Base-by-base conservation (phyloP, 2,888 invertebrate genomes). In the Ochlodes sylvanus region DNA sequence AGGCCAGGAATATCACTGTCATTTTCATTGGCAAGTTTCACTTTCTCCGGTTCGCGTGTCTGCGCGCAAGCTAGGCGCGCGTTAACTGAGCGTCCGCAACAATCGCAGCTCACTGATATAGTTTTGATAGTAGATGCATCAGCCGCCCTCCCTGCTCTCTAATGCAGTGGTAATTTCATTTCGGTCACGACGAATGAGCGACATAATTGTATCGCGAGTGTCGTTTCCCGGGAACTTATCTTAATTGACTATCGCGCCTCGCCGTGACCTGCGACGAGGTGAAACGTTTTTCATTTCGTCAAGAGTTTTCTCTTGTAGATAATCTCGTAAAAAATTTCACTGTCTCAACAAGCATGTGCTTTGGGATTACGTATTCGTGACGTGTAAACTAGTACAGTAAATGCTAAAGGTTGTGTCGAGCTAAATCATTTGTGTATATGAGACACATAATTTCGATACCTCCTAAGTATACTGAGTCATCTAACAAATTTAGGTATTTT, bases 111-210 rank as follows among this genome's bases (percentile, higher is more conserved):
- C 80, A 76, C 88, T 93, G 90, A 89, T 93, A 93, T 93, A 93
- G 87, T 92, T 92, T 87, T 88, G 90, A 87, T 90, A 81, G 86
- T 88, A 78, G 89, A 89, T 90, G 88, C 89, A 89, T 85, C 85
- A 80, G 84, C 76, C 75, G 75, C 89, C 88, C 90, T 90, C 87
- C 88, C 90, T 88, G 88, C 86, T 87, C 81, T 88, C 86, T 87
- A 88, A 89, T 88, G 92, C 90, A 89, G 84, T 86, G 84, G 85
- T 84, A 84, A 89, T 90, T 89, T 83, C 81, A 84, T 86, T 85
- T 85, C 81, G 84, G 92, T 91, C 92, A 91, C 92, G 90, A 92
- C 87, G 86, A 90, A 90, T 87, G 84, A 88, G 84, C 89, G 81
- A 87, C 87, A 89, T 90, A 92, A 92, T 93, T 90, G 87, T 83